Conservation (phyloP, 2,113 vertebrate genomes). For the Pelecanus crispus region DNA sequence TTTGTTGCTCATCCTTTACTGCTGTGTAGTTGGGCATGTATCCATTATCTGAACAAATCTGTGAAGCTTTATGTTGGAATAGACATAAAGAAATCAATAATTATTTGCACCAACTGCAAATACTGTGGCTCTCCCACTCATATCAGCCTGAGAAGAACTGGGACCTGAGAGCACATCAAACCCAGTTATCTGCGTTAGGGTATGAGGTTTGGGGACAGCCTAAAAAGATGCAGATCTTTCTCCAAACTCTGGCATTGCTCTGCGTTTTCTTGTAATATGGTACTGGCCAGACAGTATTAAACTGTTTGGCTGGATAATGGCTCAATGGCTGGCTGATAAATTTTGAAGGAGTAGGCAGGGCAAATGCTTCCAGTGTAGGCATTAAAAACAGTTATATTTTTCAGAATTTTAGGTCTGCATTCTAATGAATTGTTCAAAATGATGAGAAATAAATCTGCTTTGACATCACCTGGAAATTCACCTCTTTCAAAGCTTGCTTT, state of each 20-base stretch:
- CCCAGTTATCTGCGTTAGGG: accelerated
- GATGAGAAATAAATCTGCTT: neutral
- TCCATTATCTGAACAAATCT: neutral
- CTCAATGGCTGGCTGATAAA: neutral
- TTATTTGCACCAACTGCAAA: neutral
- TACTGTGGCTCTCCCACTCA: neutral
- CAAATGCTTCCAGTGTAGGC: neutral
- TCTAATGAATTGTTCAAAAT: neutral
- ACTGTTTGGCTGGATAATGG: neutral
- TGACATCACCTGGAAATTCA: neutral
- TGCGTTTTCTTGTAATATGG: neutral
- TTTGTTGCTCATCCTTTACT: neutral
- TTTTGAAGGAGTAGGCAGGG: neutral
- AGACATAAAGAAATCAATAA: neutral
- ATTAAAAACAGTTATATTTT: neutral
- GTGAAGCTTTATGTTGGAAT: neutral
- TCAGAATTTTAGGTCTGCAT: neutral
- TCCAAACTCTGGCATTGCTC: neutral
- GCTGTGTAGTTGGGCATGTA: accelerated
- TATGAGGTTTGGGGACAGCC: neutral
- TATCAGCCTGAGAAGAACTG: neutral
- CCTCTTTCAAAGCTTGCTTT: neutral
- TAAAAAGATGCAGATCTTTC: neutral
- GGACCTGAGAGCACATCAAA: neutral
- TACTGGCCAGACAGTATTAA: neutral